Conservation (phyloP, 2,113 vertebrate species). For the Polypterus bichir region DNA sequence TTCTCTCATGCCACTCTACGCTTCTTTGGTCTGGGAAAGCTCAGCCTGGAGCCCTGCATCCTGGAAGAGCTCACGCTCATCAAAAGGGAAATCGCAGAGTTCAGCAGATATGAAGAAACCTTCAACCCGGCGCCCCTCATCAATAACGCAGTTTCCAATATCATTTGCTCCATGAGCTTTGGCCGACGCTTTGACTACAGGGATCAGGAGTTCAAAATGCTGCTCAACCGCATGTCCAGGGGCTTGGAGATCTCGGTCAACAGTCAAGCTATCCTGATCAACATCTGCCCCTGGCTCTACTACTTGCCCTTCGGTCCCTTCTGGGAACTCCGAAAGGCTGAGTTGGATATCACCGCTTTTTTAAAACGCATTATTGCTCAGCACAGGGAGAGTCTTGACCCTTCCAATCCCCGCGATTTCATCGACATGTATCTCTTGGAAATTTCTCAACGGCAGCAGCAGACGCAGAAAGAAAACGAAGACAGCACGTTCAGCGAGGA, state of each 20-base stretch:
- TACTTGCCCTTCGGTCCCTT: conserved; percentile 78
- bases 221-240: conserved; percentile 68
- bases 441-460: conserved; percentile 30
- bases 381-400: conserved; percentile 64
- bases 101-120: conserved; percentile 23
- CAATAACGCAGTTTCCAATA: conserved; percentile 71
- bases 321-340: conserved; percentile 65
- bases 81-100: conserved; percentile 64
- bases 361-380: conserved; percentile 72
- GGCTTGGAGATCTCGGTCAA: conserved; percentile 68
- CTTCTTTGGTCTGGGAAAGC: conserved; percentile 76
- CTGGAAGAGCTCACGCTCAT: conserved; percentile 63
- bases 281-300: conserved; percentile 74
- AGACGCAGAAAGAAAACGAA: conserved; percentile 38
- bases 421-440: conserved; percentile 89
- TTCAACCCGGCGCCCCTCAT: conserved; percentile 61
- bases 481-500: conserved; percentile 74
- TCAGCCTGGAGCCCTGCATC: conserved; percentile 79
- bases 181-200: conserved; percentile 73
- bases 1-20: conserved; percentile 80
- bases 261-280: conserved; percentile 64
- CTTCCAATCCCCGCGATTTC: conserved; percentile 70
- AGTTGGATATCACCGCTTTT: conserved; percentile 71
- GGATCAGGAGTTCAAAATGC: conserved; percentile 61
- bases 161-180: conserved; percentile 82